Conservation (phyloP, 2,888 invertebrate genomes). For the Ichneumoninae sp. region DNA sequence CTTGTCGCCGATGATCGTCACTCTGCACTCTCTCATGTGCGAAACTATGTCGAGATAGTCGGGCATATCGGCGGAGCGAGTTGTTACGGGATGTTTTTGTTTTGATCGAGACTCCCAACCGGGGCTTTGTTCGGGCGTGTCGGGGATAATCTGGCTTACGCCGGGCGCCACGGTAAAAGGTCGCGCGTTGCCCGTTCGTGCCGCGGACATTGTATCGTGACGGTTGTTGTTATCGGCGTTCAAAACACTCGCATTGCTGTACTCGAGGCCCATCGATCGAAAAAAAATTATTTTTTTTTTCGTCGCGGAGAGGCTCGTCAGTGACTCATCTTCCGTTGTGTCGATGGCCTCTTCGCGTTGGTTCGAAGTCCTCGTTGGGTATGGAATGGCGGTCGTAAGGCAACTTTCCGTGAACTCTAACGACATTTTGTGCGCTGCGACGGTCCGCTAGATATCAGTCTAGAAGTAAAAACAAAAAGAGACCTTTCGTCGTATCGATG, state of each 20-base stretch:
- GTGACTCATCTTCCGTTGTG: background rate
- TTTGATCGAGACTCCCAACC: conserved; percentile 1
- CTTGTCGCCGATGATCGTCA: conserved; percentile 70
- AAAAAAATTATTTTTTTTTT: conserved; percentile 69
- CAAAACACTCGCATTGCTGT: background rate
- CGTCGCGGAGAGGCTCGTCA: conserved; percentile 14
- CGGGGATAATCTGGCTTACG: background rate
- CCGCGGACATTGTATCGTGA: background rate
- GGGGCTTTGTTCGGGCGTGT: conserved; percentile 4
- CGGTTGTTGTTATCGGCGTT: conserved; percentile 1
- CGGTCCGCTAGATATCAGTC: conserved; percentile 37
- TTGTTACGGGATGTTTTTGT: conserved; percentile 1
- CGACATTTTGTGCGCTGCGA: conserved; percentile 58
- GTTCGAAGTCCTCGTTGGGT: conserved; percentile 5
- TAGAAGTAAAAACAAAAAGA: conserved; percentile 55
- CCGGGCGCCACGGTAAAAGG: background rate
- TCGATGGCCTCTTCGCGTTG: background rate
- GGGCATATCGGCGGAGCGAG: conserved; percentile 13
- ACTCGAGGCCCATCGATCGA: conserved; percentile 66
- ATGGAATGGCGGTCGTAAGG: background rate
- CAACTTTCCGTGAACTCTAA: background rate
- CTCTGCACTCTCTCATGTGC: conserved; percentile 71
- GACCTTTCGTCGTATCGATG: conserved; percentile 46
- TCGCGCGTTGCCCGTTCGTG: background rate
- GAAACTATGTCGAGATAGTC: conserved; percentile 17